These are phyloP conservation scores for Lasius fuliginosus DNA, from an alignment of 2,888 invertebrate species.

Conservation along the genomic window DNA sequence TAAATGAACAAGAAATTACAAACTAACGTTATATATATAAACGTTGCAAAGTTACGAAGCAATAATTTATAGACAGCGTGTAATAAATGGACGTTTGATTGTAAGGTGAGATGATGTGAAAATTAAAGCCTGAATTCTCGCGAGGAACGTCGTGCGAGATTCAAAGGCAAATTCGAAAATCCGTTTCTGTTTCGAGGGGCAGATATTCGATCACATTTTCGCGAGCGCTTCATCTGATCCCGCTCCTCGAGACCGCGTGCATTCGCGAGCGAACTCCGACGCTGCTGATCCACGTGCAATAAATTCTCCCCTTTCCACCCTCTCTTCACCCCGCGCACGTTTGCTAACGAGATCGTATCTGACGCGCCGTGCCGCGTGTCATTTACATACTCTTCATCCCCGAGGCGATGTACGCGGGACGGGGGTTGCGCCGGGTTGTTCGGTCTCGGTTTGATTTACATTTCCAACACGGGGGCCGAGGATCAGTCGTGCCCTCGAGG, in stretches of 20 bases:
- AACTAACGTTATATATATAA: background rate
- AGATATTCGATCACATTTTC: background rate
- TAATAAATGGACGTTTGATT: background rate
- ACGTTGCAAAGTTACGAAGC: background rate
- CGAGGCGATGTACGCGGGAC: conserved; percentile 72
- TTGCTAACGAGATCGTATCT: conserved; percentile 81
- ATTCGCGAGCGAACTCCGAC: background rate
- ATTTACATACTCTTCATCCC: conserved; percentile 83
- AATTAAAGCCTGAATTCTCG: conserved; percentile 9
- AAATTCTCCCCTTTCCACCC: conserved; percentile 58
- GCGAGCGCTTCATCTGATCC: conserved; percentile 3
- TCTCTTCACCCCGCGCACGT: conserved; percentile 23
- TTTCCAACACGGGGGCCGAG: conserved; percentile 63
- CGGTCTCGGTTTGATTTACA: conserved; percentile 77
- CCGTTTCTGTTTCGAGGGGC: background rate
- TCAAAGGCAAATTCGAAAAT: background rate
- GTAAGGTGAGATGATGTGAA: background rate
- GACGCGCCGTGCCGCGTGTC: conserved; percentile 79
- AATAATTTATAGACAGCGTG: background rate
- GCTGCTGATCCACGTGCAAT: conserved; percentile 61
- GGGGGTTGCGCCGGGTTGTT: conserved; percentile 64
- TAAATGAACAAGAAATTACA: background rate
- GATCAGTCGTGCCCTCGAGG: conserved; percentile 63
- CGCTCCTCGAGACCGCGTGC: background rate
- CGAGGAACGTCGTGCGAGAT: background rate